Evolutionary conservation across 1,140 invertebrate genomes (phyloP).

Genomic region (Micrasema longulum): DNA sequence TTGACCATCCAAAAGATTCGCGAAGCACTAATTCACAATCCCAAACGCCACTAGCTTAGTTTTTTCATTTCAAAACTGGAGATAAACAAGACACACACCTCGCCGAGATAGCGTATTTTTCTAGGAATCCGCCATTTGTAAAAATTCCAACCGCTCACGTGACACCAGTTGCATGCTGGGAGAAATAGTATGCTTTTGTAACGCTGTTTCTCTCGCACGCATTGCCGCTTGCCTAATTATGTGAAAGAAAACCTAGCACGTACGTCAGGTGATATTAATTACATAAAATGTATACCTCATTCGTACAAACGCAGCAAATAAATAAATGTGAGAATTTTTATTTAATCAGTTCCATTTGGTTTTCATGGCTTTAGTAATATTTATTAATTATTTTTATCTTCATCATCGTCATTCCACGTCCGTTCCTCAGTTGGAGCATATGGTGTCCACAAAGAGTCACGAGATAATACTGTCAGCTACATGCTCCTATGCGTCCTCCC

Average conservation of each 20-base stretch:
- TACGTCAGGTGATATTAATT: too few relatives aligned
- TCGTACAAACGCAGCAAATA: too few relatives aligned
- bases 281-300: too few relatives aligned
- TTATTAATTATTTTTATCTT: too few relatives aligned
- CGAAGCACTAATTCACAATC: conserved; percentile 9
- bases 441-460: too few relatives aligned
- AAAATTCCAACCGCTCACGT: conserved; percentile 29
- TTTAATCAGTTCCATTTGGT: too few relatives aligned
- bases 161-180: conserved; percentile 4
- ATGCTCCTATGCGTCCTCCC: too few relatives aligned
- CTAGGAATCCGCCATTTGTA: conserved; percentile 33
- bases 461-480: too few relatives aligned
- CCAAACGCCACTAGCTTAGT: background rate
- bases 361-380: too few relatives aligned
- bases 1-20: background rate
- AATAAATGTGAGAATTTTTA: too few relatives aligned
- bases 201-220: background rate
- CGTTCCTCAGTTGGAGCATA: too few relatives aligned
- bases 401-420: too few relatives aligned
- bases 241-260: background rate
- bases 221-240: background rate
- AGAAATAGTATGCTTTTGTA: background rate
- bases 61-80: conserved; percentile 23
- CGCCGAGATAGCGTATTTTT: background rate
- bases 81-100: conserved; percentile 5